Base-by-base conservation (phyloP, 1,140 invertebrate species). In the Drosophila arawakana region DNA sequence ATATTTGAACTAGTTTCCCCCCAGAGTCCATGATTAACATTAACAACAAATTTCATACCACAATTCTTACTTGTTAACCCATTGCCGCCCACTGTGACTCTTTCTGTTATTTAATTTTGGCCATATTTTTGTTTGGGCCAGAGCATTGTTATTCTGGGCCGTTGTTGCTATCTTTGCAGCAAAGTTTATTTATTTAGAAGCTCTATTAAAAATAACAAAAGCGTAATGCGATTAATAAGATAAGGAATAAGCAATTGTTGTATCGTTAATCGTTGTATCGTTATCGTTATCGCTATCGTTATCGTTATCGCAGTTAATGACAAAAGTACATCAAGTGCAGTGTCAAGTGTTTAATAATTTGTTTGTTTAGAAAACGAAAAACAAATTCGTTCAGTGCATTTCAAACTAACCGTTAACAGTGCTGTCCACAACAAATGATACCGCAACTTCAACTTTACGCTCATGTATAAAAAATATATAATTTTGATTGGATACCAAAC, bases 1-100 rank as follows among this genome's bases (percentile, higher is more conserved):
- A 75, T 65, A 76, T 88, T 86, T 83, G 76, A 83, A 80, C 83
- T 72, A 88, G 76, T 88, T 88, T 80, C 76, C 50, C 50, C 25
- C 25, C 25, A 30, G 6, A n/a, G 57, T 66, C 70, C 58, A 55
- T 57, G 63, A 78, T 86, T 86, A 82, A 44, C 39, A 55, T 55
- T 30, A 62, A 62, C 25, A 6, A 49, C 25, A 6, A 49, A 62
- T 35, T 50, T n/a, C 13, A 46, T 13, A 18, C 10, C 37, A 49
- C 9, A 43, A 11, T 11, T 66, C 35, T 61, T 50, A 61, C 18
- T 57, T 60, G 60, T 76, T 80, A 74, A 80, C 83, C 83, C 79
- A 74, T 82, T 86, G 82, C 76, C 80, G 83, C 80, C 84, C 83
- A 73, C 57, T 68, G 37, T 65, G 41, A 37, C 11, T 43, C 37